phyloP scores from a whole-genome alignment of 2,888 invertebrate species.

The Troglohyphantes excavatus region DNA sequence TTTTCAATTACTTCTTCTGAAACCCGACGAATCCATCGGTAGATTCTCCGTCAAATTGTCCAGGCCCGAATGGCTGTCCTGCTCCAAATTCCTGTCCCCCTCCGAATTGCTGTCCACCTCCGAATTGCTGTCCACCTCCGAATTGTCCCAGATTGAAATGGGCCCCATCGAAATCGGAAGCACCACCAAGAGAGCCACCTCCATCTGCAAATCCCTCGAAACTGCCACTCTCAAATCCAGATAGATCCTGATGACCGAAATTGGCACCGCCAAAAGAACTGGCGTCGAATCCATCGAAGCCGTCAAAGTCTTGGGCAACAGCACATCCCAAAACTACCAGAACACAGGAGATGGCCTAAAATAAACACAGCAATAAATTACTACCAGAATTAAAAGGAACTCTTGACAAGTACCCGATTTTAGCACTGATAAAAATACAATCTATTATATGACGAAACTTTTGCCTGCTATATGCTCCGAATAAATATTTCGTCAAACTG shows the following conservation, averaged over 20 bases:
- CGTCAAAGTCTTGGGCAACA: conserved; percentile 55
- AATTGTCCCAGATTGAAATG: conserved; percentile 60
- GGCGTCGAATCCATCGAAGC: conserved; percentile 65
- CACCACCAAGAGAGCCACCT: conserved; percentile 38
- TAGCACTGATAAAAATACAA: too few relatives aligned
- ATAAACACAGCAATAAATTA: neutral
- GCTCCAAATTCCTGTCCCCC: conserved; percentile 31
- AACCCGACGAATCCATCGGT: conserved; percentile 25
- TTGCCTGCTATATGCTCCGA: too few relatives aligned
- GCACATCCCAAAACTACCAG: conserved; percentile 22
- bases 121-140: conserved; percentile 26
- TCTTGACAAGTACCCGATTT: too few relatives aligned
- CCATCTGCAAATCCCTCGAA: conserved; percentile 54
- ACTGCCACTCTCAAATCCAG: conserved; percentile 53
- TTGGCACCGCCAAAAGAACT: conserved; percentile 39
- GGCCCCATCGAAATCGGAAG: conserved; percentile 24
- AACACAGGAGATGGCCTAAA: conserved; percentile 19
- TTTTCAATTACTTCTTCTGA: conserved; percentile 50
- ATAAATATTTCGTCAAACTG: too few relatives aligned
- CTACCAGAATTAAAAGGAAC: too few relatives aligned
- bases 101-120: conserved; percentile 13
- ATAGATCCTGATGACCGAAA: conserved; percentile 61
- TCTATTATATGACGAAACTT: too few relatives aligned
- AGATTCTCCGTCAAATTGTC: conserved; percentile 32
- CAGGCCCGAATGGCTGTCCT: conserved; percentile 8